These are phyloP conservation scores for Parnassius smintheus DNA, from an alignment of 2,888 invertebrate genomes.

Conservation along the genomic window DNA sequence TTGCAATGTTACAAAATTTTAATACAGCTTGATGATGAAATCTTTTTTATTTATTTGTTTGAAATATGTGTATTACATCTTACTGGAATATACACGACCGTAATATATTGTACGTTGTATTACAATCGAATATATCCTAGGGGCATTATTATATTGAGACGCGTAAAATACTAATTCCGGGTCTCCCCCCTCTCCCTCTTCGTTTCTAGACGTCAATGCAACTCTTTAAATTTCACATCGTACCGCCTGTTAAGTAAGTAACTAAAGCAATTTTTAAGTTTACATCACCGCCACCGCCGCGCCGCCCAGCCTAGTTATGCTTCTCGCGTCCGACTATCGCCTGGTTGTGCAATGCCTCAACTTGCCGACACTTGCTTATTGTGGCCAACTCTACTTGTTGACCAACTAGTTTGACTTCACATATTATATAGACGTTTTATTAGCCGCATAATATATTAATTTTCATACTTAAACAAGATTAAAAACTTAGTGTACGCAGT, in stretches of 20 bases:
- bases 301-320: constrained; percentile 78
- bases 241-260: constrained; percentile 70
- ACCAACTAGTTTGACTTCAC: constrained; percentile 59
- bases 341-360: constrained; percentile 70
- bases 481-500: no score
- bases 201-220: constrained; percentile 56
- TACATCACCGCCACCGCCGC: constrained; percentile 66
- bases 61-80: no score
- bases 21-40: no score
- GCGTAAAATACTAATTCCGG: constrained; percentile 54
- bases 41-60: no score
- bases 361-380: constrained; percentile 77
- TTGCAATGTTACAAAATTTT: constrained; percentile 33
- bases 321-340: constrained; percentile 78
- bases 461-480: no score
- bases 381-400: constrained; percentile 69
- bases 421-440: not conserved
- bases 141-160: no score
- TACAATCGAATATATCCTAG: no score
- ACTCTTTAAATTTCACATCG: constrained; percentile 70
- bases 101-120: no score
- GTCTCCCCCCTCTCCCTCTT: constrained; percentile 55
- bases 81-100: no score
- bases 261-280: constrained; percentile 80
- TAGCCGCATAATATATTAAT: not conserved